Percentiles rank a stretch among this genome's conserved stretches.
phyloP scores from a whole-genome alignment of 2,888 invertebrate species.

The Drosophila mulleri region DNA sequence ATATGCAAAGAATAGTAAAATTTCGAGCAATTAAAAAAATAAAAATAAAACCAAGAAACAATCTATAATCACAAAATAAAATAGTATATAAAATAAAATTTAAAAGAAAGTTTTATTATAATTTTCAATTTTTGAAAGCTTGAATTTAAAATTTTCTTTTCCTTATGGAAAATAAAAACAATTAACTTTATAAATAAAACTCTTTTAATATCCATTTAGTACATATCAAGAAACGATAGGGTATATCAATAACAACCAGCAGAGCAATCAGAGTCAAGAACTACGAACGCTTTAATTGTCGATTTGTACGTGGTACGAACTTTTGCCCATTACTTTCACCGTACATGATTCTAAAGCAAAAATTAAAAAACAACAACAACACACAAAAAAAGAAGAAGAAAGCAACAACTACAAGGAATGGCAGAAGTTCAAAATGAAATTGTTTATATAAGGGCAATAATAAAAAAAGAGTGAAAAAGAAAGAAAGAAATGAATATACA shows the following conservation, averaged over 20 bases:
- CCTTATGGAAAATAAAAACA: too few species aligned
- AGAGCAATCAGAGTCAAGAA: slow-evolving; percentile 25
- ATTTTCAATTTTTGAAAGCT: too few species aligned
- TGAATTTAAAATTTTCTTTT: too few species aligned
- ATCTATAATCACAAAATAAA: too few species aligned
- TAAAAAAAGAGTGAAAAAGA: slow-evolving; percentile 18
- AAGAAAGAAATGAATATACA: slow-evolving; percentile 13
- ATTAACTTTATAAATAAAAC: too few species aligned
- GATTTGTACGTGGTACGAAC: slow-evolving; percentile 56
- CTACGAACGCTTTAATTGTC: slow-evolving; percentile 57
- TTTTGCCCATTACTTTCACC: slow-evolving; percentile 70
- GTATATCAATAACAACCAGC: slow-evolving; percentile 1
- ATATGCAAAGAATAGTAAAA: not conserved
- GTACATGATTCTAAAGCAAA: slow-evolving; percentile 59
- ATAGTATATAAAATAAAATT: too few species aligned
- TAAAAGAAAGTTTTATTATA: too few species aligned
- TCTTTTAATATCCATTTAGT: too few species aligned
- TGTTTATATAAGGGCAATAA: slow-evolving; percentile 61
- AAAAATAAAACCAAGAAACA: too few species aligned
- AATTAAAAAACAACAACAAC: slow-evolving; percentile 10
- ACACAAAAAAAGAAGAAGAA: slow-evolving; percentile 16
- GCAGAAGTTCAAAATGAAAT: slow-evolving; percentile 58
- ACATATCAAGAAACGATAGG: not conserved
- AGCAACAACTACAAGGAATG: slow-evolving; percentile 9
- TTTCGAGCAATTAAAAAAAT: too few species aligned